Evolutionary conservation across 2,888 invertebrate genomes (phyloP).

Genomic region (Tortrix viridana): DNA sequence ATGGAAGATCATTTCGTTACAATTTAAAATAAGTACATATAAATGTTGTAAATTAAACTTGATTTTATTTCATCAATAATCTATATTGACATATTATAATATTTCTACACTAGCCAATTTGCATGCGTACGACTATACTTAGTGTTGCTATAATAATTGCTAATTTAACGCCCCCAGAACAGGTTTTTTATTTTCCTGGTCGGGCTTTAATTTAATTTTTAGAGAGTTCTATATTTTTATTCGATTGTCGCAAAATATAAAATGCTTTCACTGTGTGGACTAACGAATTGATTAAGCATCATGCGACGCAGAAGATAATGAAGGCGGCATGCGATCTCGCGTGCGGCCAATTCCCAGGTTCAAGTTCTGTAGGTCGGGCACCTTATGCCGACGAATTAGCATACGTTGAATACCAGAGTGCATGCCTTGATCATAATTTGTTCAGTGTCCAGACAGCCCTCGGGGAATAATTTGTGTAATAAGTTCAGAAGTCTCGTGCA

Average conservation of each 20-base stretch:
- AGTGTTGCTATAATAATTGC: no score
- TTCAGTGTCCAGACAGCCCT: conserved; percentile 19
- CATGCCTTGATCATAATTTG: conserved; percentile 18
- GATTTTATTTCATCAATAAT: no score
- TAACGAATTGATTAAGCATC: conserved; percentile 57
- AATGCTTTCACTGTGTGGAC: conserved; percentile 55
- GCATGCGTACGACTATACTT: no score
- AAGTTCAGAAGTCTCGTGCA: conserved; percentile 11
- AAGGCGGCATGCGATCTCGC: conserved; percentile 59
- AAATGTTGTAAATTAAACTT: no score
- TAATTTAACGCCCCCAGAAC: no score
- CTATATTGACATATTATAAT: no score
- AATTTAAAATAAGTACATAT: no score
- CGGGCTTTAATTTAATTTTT: no score
- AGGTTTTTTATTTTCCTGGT: no score
- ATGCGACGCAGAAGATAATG: conserved; percentile 55
- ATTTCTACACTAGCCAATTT: no score
- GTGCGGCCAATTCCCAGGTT: conserved; percentile 55
- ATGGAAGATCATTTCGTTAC: no score
- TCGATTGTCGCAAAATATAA: conserved; percentile 21
- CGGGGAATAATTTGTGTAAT: conserved; percentile 23
- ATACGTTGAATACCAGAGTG: conserved; percentile 32
- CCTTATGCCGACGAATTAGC: conserved; percentile 45
- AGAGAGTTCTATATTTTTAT: no score
- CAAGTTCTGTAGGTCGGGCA: conserved; percentile 59